Conservation (phyloP, 2,113 vertebrate species). For the Elanoides forficatus region DNA sequence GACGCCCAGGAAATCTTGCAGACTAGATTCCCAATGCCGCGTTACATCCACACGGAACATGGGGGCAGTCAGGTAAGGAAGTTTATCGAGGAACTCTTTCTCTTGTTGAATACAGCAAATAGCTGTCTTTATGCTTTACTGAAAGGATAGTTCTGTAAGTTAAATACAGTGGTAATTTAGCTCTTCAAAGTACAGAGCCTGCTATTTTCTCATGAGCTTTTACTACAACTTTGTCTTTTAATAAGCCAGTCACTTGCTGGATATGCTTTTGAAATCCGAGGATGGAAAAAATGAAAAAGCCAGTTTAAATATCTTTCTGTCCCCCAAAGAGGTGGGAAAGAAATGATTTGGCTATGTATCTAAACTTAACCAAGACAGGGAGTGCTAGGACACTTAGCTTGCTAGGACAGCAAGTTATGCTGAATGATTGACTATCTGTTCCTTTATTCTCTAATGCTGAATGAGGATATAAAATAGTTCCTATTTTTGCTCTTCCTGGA, state of each 20-base stretch:
- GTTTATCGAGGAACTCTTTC: not conserved
- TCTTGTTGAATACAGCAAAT: not conserved
- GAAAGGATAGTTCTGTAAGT: not conserved
- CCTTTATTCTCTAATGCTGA: not conserved
- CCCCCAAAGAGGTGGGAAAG: not conserved
- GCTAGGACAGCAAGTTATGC: not conserved
- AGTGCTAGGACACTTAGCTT: not conserved
- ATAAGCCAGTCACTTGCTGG: not conserved
- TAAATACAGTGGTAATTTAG: not conserved
- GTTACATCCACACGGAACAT: conserved; percentile 93
- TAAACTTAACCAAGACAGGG: not conserved
- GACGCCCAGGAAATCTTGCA: conserved; percentile 96
- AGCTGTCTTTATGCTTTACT: not conserved
- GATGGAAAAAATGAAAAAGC: not conserved
- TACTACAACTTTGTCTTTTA: not conserved
- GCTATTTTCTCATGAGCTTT: not conserved
- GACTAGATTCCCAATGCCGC: conserved; percentile 93
- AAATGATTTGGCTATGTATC: not conserved
- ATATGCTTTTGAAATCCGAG: not conserved
- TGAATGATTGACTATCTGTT: not conserved
- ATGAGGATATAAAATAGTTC: not conserved
- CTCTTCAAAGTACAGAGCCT: not conserved
- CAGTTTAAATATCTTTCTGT: not conserved
- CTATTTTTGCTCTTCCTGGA: not conserved
- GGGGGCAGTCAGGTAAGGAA: conserved; percentile 80